Base-by-base conservation (phyloP, 2,797 vertebrate species). In the Eulemur albifrons region DNA sequence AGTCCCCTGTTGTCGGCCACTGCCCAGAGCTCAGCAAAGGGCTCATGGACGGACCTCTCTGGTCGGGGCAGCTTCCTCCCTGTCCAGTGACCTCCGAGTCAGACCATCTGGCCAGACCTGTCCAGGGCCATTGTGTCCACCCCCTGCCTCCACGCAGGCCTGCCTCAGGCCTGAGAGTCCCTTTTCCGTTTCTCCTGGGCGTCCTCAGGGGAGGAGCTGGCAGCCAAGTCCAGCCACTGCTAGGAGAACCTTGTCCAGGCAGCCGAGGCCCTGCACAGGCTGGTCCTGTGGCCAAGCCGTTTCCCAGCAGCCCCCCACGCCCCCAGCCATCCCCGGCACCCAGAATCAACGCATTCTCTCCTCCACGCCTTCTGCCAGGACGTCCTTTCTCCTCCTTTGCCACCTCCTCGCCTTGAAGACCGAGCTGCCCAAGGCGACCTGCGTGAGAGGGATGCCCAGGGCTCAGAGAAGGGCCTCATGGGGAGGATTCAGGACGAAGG, bases 51-150 rank as follows among this genome's bases (percentile, higher is more conserved):
- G 12, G 92, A 73, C 43, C 92, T 61, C 77, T 57, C 70, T 48
- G 48, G 86, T 82, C 81, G 20, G 2, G 20, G 69, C 32, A 57
- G 92, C 70, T 88, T 81, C 69, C 50, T 70, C 48, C 32, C 63
- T 69, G 63, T 57, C 70, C 54, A 2, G 82, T 67, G 87, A 84
- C 90, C 32, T 93, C 88, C 72, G 82, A 80, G 45, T 80, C 93
- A 91, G 80, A 54, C 65, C 43, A 13, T 63, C 38, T 1, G 0
- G 72, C 18, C 21, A 54, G 75, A 75, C 30, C 35, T 81, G 61
- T 38, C 84, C 9, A 1, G 25, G 27, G 27, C 38, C 85, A 11
- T 38, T n/a, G 48, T 27, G 69, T 38, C 65, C 48, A 65, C 30
- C 30, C 11, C 4, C 23, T 12, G 70, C 52, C 38, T 63, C 57